Evolutionary conservation across 2,113 vertebrate genomes (phyloP), one percentile per base, ranked within the genome.

Genomic region (Vulpes ferrilata): DNA sequence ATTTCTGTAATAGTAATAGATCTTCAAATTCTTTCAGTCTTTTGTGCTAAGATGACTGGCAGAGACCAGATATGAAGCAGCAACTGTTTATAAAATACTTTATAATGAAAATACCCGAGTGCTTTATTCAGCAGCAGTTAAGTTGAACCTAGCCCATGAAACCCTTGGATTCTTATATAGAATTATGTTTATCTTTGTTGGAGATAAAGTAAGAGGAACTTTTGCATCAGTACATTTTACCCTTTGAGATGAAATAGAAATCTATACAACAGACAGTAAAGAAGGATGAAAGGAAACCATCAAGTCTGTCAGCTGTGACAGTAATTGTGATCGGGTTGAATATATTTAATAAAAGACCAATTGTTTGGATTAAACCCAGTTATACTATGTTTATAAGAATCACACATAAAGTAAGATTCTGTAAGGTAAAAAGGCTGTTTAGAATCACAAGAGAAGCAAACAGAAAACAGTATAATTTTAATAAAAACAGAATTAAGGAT

Each of bases 121-220:
- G 17, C 20, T 81, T 93, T 90, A 74, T 43, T 79, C 10, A 59
- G 93, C 38, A 78, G 9, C 19, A 73, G 32, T 88, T 82, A 82
- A 19, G 20, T 59, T 94, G 35, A 78, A 74, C 79, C 82, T 90
- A 90, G 71, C 8, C 13, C 9, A 43, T 86, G 43, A 62, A 84
- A 65, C 3, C 13, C 90, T 96, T 90, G 60, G 43, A 81, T 78
- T 15, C 22, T 86, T 92, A 53, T 35, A 2, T 97, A 62, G 88
- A 89, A 55, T 85, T 81, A 91, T 78, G 43, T 88, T 96, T 55
- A 79, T 67, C 20, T 93, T 95, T 84, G 57, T 90, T n/a, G 78
- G 12, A 79, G 43, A n/a, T 93, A 23, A 94, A 53, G 35, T 87
- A 38, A 86, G 19, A 89, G 93, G 15, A 90, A 38, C 10, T 53